Conservation (phyloP, 2,113 vertebrate genomes). For the Phaetusa simplex region DNA sequence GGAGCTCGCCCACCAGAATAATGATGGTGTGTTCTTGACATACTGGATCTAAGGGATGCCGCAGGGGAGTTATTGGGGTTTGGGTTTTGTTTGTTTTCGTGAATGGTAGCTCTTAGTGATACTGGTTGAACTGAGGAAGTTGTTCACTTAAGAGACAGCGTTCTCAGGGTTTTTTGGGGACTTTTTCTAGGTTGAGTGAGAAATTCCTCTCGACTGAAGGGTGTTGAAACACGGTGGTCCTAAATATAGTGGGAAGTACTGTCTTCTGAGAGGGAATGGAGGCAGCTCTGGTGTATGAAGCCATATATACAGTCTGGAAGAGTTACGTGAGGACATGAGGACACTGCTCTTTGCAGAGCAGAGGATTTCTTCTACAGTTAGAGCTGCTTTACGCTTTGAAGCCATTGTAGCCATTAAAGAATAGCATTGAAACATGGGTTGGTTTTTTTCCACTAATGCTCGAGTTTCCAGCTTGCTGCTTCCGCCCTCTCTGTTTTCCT, state of each 20-base stretch:
- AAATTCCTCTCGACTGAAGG: conserved; percentile 12
- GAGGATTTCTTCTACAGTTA: neutral
- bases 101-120: neutral
- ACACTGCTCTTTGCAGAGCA: neutral
- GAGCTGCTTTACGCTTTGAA: neutral
- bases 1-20: neutral
- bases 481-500: neutral
- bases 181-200: conserved; percentile 27
- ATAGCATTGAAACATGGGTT: neutral
- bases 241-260: conserved; percentile 51
- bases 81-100: neutral
- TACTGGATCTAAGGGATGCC: neutral
- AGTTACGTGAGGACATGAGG: conserved; percentile 37
- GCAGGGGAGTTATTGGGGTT: neutral
- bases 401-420: neutral
- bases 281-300: conserved; percentile 29
- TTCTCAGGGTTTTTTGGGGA: neutral
- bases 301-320: neutral
- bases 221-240: conserved; percentile 24
- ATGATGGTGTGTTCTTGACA: neutral
- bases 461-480: neutral
- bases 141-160: neutral
- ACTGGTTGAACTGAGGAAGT: neutral
- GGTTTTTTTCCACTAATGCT: neutral
- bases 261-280: conserved; percentile 13